phyloP scores from a whole-genome alignment of 2,888 invertebrate genomes.

The Cephus sareptanus region DNA sequence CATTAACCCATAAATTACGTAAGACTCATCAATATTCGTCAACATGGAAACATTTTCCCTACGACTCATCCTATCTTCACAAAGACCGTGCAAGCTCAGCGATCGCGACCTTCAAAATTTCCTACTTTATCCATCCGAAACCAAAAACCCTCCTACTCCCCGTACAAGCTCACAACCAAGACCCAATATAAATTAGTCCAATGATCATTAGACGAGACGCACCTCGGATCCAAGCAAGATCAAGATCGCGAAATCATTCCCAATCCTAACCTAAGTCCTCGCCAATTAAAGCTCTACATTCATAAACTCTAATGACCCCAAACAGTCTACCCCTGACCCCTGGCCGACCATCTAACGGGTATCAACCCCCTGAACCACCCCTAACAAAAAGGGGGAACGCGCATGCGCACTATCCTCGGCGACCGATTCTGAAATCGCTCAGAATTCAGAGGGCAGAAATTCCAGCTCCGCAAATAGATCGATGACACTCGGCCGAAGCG shows the following conservation, averaged over 20 bases:
- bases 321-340: no score
- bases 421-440: constrained; percentile 1
- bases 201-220: not conserved
- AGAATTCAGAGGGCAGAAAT: constrained; percentile 56
- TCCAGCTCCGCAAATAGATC: constrained; percentile 65
- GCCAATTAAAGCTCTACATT: no score
- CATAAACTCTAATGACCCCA: no score
- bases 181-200: not conserved
- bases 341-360: no score
- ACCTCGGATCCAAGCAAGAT: not conserved
- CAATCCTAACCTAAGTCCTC: not conserved
- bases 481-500: constrained; percentile 62
- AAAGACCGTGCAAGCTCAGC: not conserved
- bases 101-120: not conserved
- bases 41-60: not conserved
- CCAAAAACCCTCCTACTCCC: not conserved
- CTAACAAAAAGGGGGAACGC: not conserved
- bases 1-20: no score
- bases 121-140: not conserved
- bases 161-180: not conserved
- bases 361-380: no score
- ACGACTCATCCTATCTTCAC: not conserved
- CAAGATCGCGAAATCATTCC: not conserved
- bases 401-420: not conserved
- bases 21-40: no score